Evolutionary conservation across 2,113 vertebrate genomes (phyloP), one percentile per base, ranked within the genome.

Genomic region (Nerophis ophidion): DNA sequence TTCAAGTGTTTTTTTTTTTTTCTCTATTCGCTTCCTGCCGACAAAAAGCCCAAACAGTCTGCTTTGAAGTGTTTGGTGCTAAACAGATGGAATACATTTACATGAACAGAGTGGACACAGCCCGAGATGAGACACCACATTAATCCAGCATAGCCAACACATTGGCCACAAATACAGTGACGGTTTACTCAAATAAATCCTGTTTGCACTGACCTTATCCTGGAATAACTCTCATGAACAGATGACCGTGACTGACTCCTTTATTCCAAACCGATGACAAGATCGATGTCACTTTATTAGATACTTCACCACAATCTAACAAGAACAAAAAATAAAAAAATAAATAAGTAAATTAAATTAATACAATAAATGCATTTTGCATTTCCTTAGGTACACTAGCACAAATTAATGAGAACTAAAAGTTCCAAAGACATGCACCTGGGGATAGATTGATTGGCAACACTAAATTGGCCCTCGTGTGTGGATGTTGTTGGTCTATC

Each of bases 31-130:
- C 47, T 48, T 16, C 40, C 40, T 42, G 40, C 40, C 10, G 40
- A 42, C 40, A 48, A 49, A 49, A 19, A 10, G 6, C 48, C 16
- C n/a, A 48, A 51, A 51, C 17, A 26, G 16, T 49, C 7, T 5
- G 16, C 8, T 19, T 26, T 9, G 10, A 33, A 12, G 26, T 17
- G 19, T 19, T 26, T 33, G 11, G 19, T 6, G 10, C 17, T 51
- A 48, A 48, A 49, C 8, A 26, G 48, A 50, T 50, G 48, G 40
- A 17, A 26, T 26, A 50, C 48, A 50, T 51, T 51, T 34, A 51
- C 19, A 34, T 7, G 19, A 33, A 51, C 6, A 33, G 11, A 44
- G 40, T 44, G 40, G 40, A 44, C 40, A 44, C 11, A 44, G 40
- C 40, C 40, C 10, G 4, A 51, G 49, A 33, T 33, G 48, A 49